Conservation (phyloP, 1,140 invertebrate species). For the Ooceraea biroi region DNA sequence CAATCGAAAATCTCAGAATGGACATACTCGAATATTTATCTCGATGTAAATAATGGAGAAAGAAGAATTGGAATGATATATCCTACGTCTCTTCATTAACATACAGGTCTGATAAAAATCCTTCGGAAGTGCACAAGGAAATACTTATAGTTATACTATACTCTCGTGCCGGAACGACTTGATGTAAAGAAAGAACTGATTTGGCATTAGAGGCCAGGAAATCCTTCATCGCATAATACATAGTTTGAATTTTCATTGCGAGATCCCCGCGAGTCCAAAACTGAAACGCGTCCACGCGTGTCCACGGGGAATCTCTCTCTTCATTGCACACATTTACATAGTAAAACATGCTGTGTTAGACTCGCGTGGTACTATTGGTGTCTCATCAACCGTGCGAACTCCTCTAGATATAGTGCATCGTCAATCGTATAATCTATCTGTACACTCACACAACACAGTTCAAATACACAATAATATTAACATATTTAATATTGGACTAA, state of each 20-base stretch:
- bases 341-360: constrained; percentile 56
- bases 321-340: constrained; percentile 70
- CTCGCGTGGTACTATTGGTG: constrained; percentile 67
- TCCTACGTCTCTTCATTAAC: constrained; percentile 49
- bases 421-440: constrained; percentile 83
- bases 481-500: constrained; percentile 84
- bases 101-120: constrained; percentile 13
- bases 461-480: constrained; percentile 84
- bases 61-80: constrained; percentile 66
- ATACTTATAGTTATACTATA: constrained; percentile 43
- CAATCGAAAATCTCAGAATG: constrained; percentile 57
- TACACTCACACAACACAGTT: constrained; percentile 83
- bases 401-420: constrained; percentile 79
- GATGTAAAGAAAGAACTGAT: constrained; percentile 18
- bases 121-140: constrained; percentile 30
- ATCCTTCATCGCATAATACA: constrained; percentile 30
- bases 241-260: constrained; percentile 9
- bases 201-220: constrained; percentile 38
- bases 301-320: constrained; percentile 41
- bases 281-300: background rate
- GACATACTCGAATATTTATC: constrained; percentile 32
- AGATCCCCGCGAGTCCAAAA: constrained; percentile 4
- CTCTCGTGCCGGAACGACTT: constrained; percentile 17
- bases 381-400: constrained; percentile 77
- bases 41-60: constrained; percentile 27